These are phyloP conservation scores for Oscheius sp. DNA, from an alignment of 2,888 invertebrate species.

Conservation along the genomic window DNA sequence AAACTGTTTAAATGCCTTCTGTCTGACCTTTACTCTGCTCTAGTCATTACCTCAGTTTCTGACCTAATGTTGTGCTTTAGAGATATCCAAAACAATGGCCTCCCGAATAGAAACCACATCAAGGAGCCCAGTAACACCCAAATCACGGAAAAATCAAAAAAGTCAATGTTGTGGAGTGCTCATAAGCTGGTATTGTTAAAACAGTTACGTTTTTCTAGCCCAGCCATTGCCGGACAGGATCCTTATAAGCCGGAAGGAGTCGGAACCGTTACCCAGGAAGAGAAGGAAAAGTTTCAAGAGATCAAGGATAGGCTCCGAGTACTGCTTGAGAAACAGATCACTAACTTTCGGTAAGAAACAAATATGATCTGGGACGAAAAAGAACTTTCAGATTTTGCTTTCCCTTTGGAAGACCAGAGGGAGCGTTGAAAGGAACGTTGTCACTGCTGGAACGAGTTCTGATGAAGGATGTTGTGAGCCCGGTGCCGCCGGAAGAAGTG, in stretches of 20 bases:
- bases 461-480: conserved; percentile 98
- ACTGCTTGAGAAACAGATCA: conserved; percentile 95
- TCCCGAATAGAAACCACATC: too few relatives aligned
- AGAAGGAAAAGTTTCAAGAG: conserved; percentile 90
- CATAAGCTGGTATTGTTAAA: too few relatives aligned
- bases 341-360: conserved; percentile 87
- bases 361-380: neutral
- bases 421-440: conserved; percentile 93
- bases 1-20: too few relatives aligned
- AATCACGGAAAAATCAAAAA: too few relatives aligned
- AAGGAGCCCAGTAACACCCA: too few relatives aligned
- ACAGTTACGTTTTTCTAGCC: neutral
- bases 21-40: too few relatives aligned
- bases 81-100: too few relatives aligned
- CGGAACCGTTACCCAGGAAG: conserved; percentile 96
- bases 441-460: conserved; percentile 92
- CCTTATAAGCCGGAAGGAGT: conserved; percentile 83
- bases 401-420: conserved; percentile 98
- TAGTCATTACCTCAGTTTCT: too few relatives aligned
- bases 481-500: conserved; percentile 94
- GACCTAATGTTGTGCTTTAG: too few relatives aligned
- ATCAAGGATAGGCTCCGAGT: conserved; percentile 93
- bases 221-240: conserved; percentile 15
- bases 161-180: too few relatives aligned
- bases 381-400: conserved; percentile 82